Percentiles rank a stretch among this genome's conserved stretches.
Conservation (phyloP, 2,888 invertebrate genomes). For the Mimas tiliae region DNA sequence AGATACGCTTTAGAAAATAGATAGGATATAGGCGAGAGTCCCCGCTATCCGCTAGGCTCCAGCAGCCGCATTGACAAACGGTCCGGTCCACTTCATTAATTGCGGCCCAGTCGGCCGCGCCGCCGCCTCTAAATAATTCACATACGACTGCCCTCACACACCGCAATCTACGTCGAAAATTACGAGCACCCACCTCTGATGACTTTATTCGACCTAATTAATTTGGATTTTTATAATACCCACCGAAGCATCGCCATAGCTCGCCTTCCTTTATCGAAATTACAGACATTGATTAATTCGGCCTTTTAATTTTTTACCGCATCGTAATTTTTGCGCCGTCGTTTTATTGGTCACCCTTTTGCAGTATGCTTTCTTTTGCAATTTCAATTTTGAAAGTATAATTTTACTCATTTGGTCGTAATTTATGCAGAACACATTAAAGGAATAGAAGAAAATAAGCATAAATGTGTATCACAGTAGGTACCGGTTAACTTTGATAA, state of each 20-base stretch:
- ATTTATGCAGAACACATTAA: background rate
- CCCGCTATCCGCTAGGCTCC: constrained; percentile 58
- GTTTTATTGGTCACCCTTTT: constrained; percentile 40
- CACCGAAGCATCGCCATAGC: constrained; percentile 43
- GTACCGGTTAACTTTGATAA: too few relatives aligned
- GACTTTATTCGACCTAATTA: constrained; percentile 63
- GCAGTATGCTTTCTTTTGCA: constrained; percentile 24
- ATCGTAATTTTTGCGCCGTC: constrained; percentile 38
- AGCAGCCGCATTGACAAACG: constrained; percentile 71
- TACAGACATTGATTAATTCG: constrained; percentile 43
- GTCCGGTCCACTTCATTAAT: constrained; percentile 80
- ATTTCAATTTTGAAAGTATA: constrained; percentile 18
- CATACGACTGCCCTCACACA: constrained; percentile 65
- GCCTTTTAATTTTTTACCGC: constrained; percentile 40
- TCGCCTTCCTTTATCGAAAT: constrained; percentile 39
- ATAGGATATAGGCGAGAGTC: constrained; percentile 61
- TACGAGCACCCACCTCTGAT: constrained; percentile 57
- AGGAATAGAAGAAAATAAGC: too few relatives aligned
- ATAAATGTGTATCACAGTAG: too few relatives aligned
- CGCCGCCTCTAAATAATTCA: constrained; percentile 80
- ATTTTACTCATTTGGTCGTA: constrained; percentile 1
- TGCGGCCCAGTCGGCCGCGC: constrained; percentile 71
- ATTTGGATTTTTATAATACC: constrained; percentile 58
- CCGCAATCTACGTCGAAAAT: constrained; percentile 64
- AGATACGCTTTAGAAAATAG: constrained; percentile 65